A percentile compares a stretch with the other conserved stretches of the same genome.
phyloP scores from a whole-genome alignment of 2,797 vertebrate genomes.

The Lophotriccus pileatus region DNA sequence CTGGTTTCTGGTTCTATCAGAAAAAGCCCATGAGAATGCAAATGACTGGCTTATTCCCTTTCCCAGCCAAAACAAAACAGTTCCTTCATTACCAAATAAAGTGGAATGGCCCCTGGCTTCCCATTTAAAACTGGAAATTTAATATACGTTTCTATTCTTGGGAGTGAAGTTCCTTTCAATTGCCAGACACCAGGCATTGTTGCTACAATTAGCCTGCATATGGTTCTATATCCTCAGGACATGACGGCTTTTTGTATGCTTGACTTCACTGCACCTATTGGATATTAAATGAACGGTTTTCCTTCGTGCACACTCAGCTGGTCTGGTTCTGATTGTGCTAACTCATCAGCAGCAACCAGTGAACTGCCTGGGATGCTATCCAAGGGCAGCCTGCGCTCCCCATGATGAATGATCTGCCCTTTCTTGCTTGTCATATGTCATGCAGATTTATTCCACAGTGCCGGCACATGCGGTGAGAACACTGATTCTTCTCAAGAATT shows the following conservation, averaged over 20 bases:
- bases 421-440: constrained; percentile 49
- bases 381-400: constrained; percentile 25
- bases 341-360: constrained; percentile 44
- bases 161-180: constrained; percentile 38
- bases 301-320: background rate
- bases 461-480: background rate
- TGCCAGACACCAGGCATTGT: constrained; percentile 15
- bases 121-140: constrained; percentile 47
- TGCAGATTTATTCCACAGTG: background rate
- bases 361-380: constrained; percentile 25
- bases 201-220: constrained; percentile 48
- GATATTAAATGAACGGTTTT: constrained; percentile 7
- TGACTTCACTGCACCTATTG: constrained; percentile 35
- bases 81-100: constrained; percentile 48
- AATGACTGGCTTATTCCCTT: background rate
- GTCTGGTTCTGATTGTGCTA: constrained; percentile 6
- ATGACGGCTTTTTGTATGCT: constrained; percentile 38
- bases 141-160: constrained; percentile 53
- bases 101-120: constrained; percentile 18
- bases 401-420: constrained; percentile 60
- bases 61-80: constrained; percentile 27
- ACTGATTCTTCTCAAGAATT: background rate
- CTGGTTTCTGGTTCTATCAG: constrained; percentile 5
- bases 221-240: constrained; percentile 40
- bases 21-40: constrained; percentile 7